Percentiles rank a stretch among this genome's conserved stretches.
Conservation (phyloP, 2,113 vertebrate species). For the Serilophus lunatus region DNA sequence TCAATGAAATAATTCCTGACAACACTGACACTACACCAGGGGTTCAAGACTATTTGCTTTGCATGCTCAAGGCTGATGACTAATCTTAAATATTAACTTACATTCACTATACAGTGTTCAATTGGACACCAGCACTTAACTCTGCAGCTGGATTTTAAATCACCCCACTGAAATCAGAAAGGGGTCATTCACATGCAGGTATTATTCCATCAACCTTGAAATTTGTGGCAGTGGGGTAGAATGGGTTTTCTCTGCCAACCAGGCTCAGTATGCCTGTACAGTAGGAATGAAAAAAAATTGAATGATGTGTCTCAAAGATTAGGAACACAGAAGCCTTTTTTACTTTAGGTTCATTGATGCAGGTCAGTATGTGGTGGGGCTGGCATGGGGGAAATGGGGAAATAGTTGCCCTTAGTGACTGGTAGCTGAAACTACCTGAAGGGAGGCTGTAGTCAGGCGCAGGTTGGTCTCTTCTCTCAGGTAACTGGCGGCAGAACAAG, state of each 20-base stretch:
- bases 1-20: background rate
- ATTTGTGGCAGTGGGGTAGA: background rate
- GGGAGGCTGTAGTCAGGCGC: too few relatives aligned
- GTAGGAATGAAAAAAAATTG: background rate
- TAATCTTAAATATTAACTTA: background rate
- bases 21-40: background rate
- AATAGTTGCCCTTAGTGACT: background rate
- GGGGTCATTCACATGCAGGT: background rate
- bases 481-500: too few relatives aligned
- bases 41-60: background rate
- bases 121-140: background rate
- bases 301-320: background rate
- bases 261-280: background rate
- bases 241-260: background rate
- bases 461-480: too few relatives aligned
- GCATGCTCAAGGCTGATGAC: background rate
- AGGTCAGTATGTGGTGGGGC: background rate
- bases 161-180: background rate
- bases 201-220: background rate
- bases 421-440: background rate
- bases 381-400: fast-evolving
- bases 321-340: background rate
- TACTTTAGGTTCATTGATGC: background rate
- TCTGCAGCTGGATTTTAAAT: background rate
- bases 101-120: background rate